phyloP scores from a whole-genome alignment of 2,797 vertebrate species.

The Dendrocincla fuliginosa region DNA sequence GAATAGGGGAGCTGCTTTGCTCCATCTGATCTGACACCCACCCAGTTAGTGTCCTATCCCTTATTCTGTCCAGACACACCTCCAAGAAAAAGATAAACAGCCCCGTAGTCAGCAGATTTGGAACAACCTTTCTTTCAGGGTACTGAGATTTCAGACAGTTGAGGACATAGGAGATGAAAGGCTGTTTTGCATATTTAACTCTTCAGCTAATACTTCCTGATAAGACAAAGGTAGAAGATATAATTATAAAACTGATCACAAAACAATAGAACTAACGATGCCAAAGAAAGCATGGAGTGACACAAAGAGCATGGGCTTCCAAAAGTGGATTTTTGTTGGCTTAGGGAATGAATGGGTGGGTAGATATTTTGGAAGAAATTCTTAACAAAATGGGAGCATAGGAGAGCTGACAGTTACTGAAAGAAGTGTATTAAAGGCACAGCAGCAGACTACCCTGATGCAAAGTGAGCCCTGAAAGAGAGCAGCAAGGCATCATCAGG shows the following conservation, averaged over 20 bases:
- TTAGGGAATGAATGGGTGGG: neutral
- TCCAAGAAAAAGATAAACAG: neutral
- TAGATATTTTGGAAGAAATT: conserved; percentile 8
- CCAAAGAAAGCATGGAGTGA: neutral
- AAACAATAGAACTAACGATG: neutral
- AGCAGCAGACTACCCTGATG: neutral
- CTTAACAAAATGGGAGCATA: conserved; percentile 5
- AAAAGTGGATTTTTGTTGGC: conserved; percentile 1
- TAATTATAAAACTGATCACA: neutral
- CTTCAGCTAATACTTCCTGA: neutral
- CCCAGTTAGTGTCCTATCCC: neutral
- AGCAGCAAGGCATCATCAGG: neutral
- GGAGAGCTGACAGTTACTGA: neutral
- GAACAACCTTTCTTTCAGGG: neutral
- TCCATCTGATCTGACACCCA: neutral
- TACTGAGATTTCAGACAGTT: neutral
- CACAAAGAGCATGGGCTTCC: neutral
- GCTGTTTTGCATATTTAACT: neutral
- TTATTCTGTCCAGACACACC: neutral
- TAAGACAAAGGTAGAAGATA: neutral
- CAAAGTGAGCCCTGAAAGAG: neutral
- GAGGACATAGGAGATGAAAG: neutral
- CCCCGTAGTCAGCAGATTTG: neutral
- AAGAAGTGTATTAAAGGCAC: neutral
- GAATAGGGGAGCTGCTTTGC: neutral